Evolutionary conservation across 2,888 invertebrate genomes (phyloP), one percentile per base, ranked within the genome.

Genomic region (Lycocerus yunnanus): DNA sequence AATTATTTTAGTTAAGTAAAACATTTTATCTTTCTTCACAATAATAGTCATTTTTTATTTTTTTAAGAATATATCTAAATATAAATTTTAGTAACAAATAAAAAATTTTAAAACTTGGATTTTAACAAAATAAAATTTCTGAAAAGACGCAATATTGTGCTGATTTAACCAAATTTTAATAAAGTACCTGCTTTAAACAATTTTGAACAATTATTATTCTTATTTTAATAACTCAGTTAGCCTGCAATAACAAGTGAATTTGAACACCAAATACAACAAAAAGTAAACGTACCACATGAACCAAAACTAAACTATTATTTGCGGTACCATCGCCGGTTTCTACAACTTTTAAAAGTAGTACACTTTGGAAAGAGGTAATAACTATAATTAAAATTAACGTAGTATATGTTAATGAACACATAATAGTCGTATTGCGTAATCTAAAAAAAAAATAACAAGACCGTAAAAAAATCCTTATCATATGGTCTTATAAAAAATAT

Each of bases 221-320:
- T n/a, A n/a, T n/a, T n/a, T n/a, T n/a, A n/a, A n/a, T n/a, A n/a
- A n/a, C n/a, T n/a, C 9, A 21, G 9, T 8, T 21, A 13, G 4
- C 85, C 93, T 94, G 18, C 13, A 27, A 27, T 27, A 13, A 27
- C 27, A 27, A 27, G 1, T 13, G 5, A 27, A 27, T 27, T 27
- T 27, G 13, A 5, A 13, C 1, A 27, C n/a, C 15, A 11, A 4
- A 9, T 16, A 8, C 15, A 10, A 14, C 3, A 58, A 11, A 63
- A 63, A 6, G 1, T 15, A 13, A 58, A 20, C 66, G 27, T 72
- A 72, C 71, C 67, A 72, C 71, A 18, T 72, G 66, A 10, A 72
- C 15, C 9, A 72, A 16, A 27, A 72, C n/a, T 65, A 18, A 65
- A 20, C 1, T 65, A 8, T 21, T n/a, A 1, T 58, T 60, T 9